These are phyloP conservation scores for Sylvietta virens DNA, from an alignment of 2,113 vertebrate genomes.

Conservation along the genomic window DNA sequence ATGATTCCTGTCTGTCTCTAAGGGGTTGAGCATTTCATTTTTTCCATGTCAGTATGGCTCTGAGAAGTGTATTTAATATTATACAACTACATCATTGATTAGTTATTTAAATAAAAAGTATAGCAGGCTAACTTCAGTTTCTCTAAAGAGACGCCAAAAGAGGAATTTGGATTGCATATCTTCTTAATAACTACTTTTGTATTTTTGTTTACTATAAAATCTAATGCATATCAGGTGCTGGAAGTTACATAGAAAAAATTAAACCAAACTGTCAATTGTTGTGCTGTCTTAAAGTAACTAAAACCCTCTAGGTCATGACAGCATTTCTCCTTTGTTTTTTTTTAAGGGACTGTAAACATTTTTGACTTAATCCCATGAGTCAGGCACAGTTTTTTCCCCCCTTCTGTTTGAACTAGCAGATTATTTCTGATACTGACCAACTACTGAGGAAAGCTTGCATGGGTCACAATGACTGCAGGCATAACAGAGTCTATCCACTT, in stretches of 20 bases:
- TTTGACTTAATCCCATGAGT: background rate
- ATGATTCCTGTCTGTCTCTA: background rate
- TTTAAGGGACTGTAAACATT: background rate
- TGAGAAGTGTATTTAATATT: background rate
- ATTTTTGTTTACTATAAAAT: background rate
- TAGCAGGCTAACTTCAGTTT: background rate
- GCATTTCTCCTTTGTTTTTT: background rate
- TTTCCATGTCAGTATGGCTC: background rate
- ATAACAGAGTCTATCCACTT: background rate
- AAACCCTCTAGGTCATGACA: background rate
- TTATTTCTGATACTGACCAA: background rate
- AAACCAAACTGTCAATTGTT: background rate
- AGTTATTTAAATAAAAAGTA: background rate
- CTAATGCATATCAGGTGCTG: background rate
- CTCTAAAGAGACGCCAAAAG: background rate
- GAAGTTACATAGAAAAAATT: background rate
- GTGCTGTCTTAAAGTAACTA: background rate
- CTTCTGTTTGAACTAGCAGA: background rate
- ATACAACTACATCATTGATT: background rate
- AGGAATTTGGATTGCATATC: background rate
- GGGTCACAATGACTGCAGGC: background rate
- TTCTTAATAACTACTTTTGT: background rate
- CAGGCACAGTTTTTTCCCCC: accelerated
- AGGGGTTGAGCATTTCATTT: background rate
- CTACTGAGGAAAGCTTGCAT: background rate